Evolutionary conservation across 2,113 vertebrate species (phyloP), one percentile per base, ranked within the genome.

Genomic region (Aythya baeri): DNA sequence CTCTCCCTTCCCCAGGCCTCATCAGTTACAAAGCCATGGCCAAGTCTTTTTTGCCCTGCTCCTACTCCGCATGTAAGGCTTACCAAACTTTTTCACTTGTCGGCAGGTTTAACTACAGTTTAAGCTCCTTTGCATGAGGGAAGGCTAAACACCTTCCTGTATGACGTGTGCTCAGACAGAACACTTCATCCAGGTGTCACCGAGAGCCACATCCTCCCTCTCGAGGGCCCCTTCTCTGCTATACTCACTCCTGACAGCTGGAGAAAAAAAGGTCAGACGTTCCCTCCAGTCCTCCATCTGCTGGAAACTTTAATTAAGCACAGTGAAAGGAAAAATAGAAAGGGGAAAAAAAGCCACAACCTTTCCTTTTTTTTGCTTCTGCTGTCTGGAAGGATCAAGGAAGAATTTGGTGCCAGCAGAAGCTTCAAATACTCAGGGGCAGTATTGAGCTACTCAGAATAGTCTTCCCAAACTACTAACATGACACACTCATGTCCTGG

Each of bases 231-330:
- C 57, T 65, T 49, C 59, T 87, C 50, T 41, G 43, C 78, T 76
- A 13, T 4, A 1, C 32, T 86, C 18, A 4, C 23, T 89, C 67
- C 44, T 85, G 90, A 66, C 82, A 91, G 76, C 78, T 82, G 54
- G 66, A 81, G n/a, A 50, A 86, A 36, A 36, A 94, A 97, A 97
- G 67, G 83, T 94, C 89, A 94, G 70, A 41, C 26, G 6, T 63
- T 90, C 89, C 92, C 91, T 91, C 66, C 46, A 89, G 79, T 50
- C 74, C 31, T 87, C 55, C 78, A 76, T 85, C 94, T 93, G 83
- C 76, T 54, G 46, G 55, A 88, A 91, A 82, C 38, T 79, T 80
- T 57, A 91, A 90, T 79, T 73, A 92, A 85, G 67, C 55, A 36
- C 17, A 59, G 27, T 11, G 41, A 82, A 77, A 82, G 26, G 26